Conservation (phyloP, 2,113 vertebrate genomes). For the Entelurus aequoreus region DNA sequence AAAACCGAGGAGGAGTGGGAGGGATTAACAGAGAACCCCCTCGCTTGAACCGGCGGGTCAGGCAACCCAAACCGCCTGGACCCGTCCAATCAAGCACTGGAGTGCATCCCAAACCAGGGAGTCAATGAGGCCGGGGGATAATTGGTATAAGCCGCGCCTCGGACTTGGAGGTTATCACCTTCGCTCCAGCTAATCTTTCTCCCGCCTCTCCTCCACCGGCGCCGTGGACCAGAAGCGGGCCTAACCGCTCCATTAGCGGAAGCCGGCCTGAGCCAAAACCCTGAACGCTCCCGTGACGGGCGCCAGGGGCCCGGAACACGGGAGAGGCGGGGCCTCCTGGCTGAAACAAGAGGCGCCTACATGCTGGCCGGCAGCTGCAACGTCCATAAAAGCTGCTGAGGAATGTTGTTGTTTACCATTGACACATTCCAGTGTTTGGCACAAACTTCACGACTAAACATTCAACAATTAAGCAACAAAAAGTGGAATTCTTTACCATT, state of each 20-base stretch:
- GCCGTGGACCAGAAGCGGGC: slow-evolving; percentile 4
- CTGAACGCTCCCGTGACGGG: slow-evolving; percentile 3
- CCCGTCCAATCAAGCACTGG: slow-evolving; percentile 21
- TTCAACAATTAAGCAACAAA: too few species aligned
- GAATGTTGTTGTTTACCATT: too few species aligned
- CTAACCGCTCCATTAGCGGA: slow-evolving; percentile 25
- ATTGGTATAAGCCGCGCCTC: slow-evolving; percentile 54
- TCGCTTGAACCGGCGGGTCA: slow-evolving; percentile 34
- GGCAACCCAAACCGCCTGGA: slow-evolving; percentile 31
- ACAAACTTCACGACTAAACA: too few species aligned
- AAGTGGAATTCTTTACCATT: too few species aligned
- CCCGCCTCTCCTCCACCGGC: too few species aligned
- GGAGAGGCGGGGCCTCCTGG: neutral
- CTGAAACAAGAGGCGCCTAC: neutral
- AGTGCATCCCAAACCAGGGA: slow-evolving; percentile 27
- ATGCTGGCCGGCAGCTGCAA: neutral
- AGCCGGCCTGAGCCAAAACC: too few species aligned
- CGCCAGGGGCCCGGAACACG: slow-evolving; percentile 3
- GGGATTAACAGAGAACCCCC: slow-evolving; percentile 44
- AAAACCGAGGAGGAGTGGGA: slow-evolving; percentile 17
- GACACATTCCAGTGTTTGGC: too few species aligned
- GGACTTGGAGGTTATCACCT: slow-evolving; percentile 58
- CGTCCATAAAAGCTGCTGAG: too few species aligned
- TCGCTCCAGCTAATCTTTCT: slow-evolving; percentile 48
- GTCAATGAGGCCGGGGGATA: slow-evolving; percentile 40